Evolutionary conservation across 2,113 vertebrate genomes (phyloP).

Genomic region (Argyrosomus japonicus): DNA sequence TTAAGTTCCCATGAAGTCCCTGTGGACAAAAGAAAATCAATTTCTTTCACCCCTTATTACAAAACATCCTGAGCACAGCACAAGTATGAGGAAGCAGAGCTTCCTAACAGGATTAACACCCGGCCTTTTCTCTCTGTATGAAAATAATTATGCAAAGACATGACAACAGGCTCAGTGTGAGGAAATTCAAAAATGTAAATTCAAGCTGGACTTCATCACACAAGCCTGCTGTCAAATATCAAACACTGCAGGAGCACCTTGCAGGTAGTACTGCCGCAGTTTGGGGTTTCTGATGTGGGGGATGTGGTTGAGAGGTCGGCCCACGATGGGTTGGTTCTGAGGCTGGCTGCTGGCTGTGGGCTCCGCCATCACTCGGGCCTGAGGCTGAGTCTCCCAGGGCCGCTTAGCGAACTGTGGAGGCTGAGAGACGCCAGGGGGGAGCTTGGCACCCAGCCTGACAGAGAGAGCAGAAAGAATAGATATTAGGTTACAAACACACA

Average conservation of each 20-base stretch:
- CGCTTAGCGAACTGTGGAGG: constrained; percentile 76
- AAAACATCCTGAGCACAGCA: constrained; percentile 8
- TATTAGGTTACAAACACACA: neutral
- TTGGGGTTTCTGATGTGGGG: constrained; percentile 85
- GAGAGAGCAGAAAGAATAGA: constrained; percentile 18
- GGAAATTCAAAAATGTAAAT: constrained; percentile 35
- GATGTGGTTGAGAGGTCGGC: constrained; percentile 75
- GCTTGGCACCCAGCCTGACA: constrained; percentile 81
- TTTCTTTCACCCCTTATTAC: neutral
- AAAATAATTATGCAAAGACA: constrained; percentile 37
- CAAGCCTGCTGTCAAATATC: neutral
- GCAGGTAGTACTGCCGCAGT: constrained; percentile 85
- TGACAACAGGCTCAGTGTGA: neutral
- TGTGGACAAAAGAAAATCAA: constrained; percentile 16
- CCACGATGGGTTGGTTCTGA: constrained; percentile 37
- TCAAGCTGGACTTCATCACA: neutral
- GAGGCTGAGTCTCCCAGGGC: constrained; percentile 71
- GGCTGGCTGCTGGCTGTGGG: constrained; percentile 27
- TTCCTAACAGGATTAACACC: neutral
- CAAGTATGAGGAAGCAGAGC: constrained; percentile 5
- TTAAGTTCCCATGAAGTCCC: constrained; percentile 70
- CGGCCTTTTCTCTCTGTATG: neutral
- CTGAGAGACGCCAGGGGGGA: constrained; percentile 78
- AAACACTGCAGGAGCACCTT: constrained; percentile 68
- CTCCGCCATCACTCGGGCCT: constrained; percentile 32